phyloP scores from a whole-genome alignment of 2,888 invertebrate species.

The Crioceris asparagi region DNA sequence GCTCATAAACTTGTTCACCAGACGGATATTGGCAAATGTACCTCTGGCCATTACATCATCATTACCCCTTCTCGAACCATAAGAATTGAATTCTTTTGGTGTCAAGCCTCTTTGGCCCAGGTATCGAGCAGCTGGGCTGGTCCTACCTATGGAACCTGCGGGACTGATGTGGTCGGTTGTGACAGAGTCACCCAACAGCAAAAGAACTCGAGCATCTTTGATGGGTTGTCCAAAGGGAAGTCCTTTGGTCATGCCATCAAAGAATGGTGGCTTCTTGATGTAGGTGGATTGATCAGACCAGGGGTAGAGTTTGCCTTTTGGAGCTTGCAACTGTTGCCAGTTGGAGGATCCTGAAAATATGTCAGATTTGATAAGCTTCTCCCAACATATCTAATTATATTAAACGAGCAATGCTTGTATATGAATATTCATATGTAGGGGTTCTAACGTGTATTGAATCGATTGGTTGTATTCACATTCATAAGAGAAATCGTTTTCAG shows the following conservation, averaged over 20 bases:
- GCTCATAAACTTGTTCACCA: conserved; percentile 79
- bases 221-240: conserved; percentile 53
- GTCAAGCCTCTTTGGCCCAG: conserved; percentile 64
- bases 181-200: conserved; percentile 90
- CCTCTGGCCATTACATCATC: conserved; percentile 96
- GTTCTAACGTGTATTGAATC: too few relatives aligned
- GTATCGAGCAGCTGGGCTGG: conserved; percentile 81
- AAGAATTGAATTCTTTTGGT: conserved; percentile 94
- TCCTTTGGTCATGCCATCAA: conserved; percentile 53
- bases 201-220: conserved; percentile 64
- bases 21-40: conserved; percentile 94
- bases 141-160: conserved; percentile 92
- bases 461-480: too few relatives aligned
- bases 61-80: conserved; percentile 93
- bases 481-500: too few relatives aligned
- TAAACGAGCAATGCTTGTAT: too few relatives aligned
- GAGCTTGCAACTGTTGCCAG: conserved; percentile 17
- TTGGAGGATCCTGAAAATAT: conserved; percentile 17
- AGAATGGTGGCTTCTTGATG: conserved; percentile 94
- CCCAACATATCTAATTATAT: too few relatives aligned
- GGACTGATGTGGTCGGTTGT: conserved; percentile 99
- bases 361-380: too few relatives aligned
- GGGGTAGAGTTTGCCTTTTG: conserved; percentile 61
- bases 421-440: too few relatives aligned
- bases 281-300: conserved; percentile 90